A percentile compares a stretch with the other conserved stretches of the same genome.
These are phyloP conservation scores for Oxygymnocypris stewartii DNA, from an alignment of 2,113 vertebrate genomes.

Conservation along the genomic window DNA sequence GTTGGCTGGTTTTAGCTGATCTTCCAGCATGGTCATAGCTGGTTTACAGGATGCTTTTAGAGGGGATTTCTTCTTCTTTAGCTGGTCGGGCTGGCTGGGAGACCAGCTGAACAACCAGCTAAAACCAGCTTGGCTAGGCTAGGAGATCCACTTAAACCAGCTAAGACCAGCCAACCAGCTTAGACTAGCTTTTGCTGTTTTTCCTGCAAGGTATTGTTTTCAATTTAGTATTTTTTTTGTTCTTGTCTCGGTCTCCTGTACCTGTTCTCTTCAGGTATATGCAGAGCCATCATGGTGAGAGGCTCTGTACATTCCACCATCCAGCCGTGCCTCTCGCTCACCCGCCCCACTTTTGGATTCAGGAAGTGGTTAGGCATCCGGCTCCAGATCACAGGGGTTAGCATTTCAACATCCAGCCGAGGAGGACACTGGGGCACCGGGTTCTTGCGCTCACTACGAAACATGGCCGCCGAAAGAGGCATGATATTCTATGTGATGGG, in stretches of 20 bases:
- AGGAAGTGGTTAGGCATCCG: constrained; percentile 90
- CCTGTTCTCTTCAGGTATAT: constrained; percentile 97
- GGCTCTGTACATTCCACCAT: constrained; percentile 85
- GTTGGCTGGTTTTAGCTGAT: no score
- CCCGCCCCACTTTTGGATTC: constrained; percentile 74
- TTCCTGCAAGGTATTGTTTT: background rate
- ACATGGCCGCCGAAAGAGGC: constrained; percentile 96
- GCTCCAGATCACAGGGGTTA: constrained; percentile 91
- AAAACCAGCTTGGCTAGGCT: no score
- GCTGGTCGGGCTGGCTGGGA: no score
- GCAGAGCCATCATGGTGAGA: constrained; percentile 93
- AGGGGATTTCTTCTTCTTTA: no score
- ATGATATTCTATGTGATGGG: constrained; percentile 86
- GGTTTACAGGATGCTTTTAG: no score
- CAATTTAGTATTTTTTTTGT: background rate
- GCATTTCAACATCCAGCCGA: constrained; percentile 82
- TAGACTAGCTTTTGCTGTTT: background rate
- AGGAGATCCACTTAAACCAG: no score
- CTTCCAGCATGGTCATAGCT: no score
- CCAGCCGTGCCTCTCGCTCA: constrained; percentile 88
- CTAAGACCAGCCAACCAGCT: no score
- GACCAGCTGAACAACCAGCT: no score
- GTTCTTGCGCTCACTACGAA: constrained; percentile 88
- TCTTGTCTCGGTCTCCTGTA: constrained; percentile 55
- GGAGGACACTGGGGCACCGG: constrained; percentile 89